These are phyloP conservation scores for Procavia capensis DNA, from an alignment of 2,113 vertebrate genomes.

Conservation along the genomic window DNA sequence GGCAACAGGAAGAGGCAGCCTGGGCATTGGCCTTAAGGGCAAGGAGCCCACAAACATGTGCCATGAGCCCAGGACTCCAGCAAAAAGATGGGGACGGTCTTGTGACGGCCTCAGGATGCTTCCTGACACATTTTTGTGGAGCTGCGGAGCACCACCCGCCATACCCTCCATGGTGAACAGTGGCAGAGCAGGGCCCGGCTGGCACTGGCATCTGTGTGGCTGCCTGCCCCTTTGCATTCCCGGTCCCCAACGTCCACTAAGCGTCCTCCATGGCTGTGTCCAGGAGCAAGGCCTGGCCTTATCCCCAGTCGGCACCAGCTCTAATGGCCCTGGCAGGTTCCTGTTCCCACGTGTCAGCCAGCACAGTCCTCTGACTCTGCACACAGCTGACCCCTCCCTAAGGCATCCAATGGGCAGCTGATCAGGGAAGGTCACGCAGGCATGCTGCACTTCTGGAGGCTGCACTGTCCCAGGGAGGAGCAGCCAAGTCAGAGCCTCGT, in stretches of 20 bases:
- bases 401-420: background rate
- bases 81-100: background rate
- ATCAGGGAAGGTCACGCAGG: background rate
- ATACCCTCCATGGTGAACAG: background rate
- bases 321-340: background rate
- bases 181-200: background rate
- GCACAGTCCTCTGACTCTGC: background rate
- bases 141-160: background rate
- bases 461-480: background rate
- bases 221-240: background rate
- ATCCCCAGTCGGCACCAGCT: background rate
- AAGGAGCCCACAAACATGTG: background rate
- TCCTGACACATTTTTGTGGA: background rate
- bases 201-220: background rate
- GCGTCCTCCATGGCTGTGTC: background rate
- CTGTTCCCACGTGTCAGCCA: background rate
- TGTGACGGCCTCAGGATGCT: background rate
- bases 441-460: background rate
- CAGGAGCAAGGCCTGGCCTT: background rate
- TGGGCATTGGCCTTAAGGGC: background rate
- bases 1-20: background rate
- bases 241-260: background rate
- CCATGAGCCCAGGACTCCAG: background rate
- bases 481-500: background rate
- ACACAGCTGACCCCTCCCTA: background rate